phyloP scores from a whole-genome alignment of 1,140 invertebrate genomes.

The Trachelipus rathkii region DNA sequence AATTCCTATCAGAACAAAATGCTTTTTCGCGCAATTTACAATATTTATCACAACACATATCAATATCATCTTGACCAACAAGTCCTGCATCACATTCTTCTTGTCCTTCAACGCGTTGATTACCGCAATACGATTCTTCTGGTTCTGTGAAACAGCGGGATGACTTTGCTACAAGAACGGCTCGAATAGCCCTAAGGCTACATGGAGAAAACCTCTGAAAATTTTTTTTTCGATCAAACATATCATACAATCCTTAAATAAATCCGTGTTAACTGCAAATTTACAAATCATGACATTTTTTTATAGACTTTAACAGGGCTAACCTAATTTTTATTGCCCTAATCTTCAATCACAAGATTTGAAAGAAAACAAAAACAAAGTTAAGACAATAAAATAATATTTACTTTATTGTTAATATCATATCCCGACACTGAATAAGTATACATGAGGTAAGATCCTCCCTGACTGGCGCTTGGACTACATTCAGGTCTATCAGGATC shows the following conservation, averaged over 20 bases:
- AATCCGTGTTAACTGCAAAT: too few relatives aligned
- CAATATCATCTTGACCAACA: conserved; percentile 85
- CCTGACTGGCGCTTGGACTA: conserved; percentile 83
- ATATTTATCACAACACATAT: conserved; percentile 86
- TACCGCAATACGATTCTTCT: conserved; percentile 92
- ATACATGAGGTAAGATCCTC: conserved; percentile 96
- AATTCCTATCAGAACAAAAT: conserved; percentile 90
- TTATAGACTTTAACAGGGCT: too few relatives aligned
- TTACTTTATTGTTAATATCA: conserved; percentile 91
- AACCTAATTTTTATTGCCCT: too few relatives aligned
- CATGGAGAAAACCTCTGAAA: conserved; percentile 86
- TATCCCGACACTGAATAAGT: conserved; percentile 92
- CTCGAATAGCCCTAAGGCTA: conserved; percentile 82
- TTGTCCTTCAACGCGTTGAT: conserved; percentile 86
- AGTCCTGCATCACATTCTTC: conserved; percentile 91
- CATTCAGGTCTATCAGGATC: conserved; percentile 91
- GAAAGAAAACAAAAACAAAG: too few relatives aligned
- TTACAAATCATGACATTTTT: too few relatives aligned
- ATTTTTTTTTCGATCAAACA: too few relatives aligned
- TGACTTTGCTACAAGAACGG: conserved; percentile 86
- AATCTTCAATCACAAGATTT: too few relatives aligned
- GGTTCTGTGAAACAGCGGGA: conserved; percentile 91
- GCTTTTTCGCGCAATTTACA: conserved; percentile 82
- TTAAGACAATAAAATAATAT: too few relatives aligned
- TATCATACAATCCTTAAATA: too few relatives aligned